Evolutionary conservation across 2,113 vertebrate genomes (phyloP).

Genomic region (Erythrocebus patas): DNA sequence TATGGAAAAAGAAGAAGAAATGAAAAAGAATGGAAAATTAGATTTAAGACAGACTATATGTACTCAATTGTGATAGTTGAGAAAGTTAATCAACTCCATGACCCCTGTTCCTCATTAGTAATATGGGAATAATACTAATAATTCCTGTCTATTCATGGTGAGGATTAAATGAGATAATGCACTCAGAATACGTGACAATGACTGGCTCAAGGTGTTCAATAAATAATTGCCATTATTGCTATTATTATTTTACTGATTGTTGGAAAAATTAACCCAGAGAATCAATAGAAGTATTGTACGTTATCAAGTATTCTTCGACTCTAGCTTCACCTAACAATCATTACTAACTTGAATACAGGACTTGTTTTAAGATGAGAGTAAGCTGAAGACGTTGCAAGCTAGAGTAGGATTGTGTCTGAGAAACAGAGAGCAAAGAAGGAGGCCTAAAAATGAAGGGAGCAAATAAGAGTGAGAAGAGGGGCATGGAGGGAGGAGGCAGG

Average conservation of each 20-base stretch:
- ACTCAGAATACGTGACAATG: not conserved
- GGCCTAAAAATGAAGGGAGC: no score
- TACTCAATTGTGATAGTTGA: not conserved
- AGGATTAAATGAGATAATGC: slow-evolving; percentile 25
- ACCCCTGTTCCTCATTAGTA: not conserved
- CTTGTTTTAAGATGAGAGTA: not conserved
- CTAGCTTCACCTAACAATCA: not conserved
- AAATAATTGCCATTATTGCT: not conserved
- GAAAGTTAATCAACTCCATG: not conserved
- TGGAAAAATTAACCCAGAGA: not conserved
- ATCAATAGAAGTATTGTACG: not conserved
- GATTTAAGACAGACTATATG: not conserved
- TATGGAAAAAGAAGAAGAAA: not conserved
- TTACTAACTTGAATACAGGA: not conserved
- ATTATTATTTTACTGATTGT: not conserved
- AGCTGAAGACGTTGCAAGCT: not conserved
- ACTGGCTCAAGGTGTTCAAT: not conserved
- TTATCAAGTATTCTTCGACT: not conserved
- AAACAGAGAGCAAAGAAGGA: not conserved
- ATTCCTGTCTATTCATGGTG: not conserved
- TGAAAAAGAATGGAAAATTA: not conserved
- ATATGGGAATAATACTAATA: not conserved
- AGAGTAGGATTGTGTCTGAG: not conserved
- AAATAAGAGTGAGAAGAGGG: not conserved
- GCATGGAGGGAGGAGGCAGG: not conserved